These are phyloP conservation scores for Heteropelma amictum DNA, from an alignment of 2,888 invertebrate genomes.

Conservation along the genomic window DNA sequence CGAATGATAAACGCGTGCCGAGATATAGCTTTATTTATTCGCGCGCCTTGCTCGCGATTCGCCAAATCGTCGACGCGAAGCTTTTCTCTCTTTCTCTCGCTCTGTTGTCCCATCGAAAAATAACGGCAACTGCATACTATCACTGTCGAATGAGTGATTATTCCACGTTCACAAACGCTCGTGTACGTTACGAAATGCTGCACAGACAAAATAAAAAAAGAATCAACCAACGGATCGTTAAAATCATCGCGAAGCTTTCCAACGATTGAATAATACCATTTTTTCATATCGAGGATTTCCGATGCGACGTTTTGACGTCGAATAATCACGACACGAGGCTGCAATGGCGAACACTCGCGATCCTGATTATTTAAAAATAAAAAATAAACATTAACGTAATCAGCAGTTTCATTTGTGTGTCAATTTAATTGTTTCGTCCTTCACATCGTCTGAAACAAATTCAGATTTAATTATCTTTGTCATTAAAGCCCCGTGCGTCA, in stretches of 20 bases:
- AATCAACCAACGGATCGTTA: background rate
- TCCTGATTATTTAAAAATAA: too few relatives aligned
- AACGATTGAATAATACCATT: background rate
- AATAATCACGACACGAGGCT: background rate
- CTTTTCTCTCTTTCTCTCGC: conserved; percentile 37
- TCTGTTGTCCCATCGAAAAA: conserved; percentile 12
- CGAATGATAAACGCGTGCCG: conserved; percentile 81
- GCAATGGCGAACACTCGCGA: too few relatives aligned
- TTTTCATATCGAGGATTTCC: background rate
- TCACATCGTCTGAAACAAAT: too few relatives aligned
- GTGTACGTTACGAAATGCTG: background rate
- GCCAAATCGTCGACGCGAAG: conserved; percentile 17
- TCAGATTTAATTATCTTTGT: too few relatives aligned
- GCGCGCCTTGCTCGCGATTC: conserved; percentile 75
- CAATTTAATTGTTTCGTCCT: too few relatives aligned
- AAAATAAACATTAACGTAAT: too few relatives aligned
- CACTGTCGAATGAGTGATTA: conserved; percentile 50
- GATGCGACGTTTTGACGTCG: background rate
- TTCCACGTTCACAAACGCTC: conserved; percentile 9
- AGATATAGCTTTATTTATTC: conserved; percentile 83
- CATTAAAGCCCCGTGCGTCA: too few relatives aligned
- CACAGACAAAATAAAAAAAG: conserved; percentile 7
- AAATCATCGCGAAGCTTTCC: background rate
- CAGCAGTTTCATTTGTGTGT: too few relatives aligned
- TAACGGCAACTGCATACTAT: conserved; percentile 33